Evolutionary conservation across 2,113 vertebrate species (phyloP), one percentile per base, ranked within the genome.

Genomic region (Eleginops maclovinus): DNA sequence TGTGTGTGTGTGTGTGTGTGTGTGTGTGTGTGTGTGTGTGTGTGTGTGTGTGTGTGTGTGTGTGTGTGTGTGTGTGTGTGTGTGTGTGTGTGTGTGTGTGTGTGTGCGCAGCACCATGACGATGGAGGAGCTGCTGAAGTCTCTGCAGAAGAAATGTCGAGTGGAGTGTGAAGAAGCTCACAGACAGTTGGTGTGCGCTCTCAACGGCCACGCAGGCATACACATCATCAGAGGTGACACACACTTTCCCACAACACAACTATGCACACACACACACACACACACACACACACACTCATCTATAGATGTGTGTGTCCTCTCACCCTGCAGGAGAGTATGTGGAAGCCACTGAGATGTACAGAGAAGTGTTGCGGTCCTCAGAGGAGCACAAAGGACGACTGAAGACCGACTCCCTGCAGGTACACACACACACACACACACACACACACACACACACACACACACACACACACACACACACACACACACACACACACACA

Each of bases 361-460:
- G 98, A 91, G 98, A 99, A 88, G 98, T 99, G 61, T 89, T 99
- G 41, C 94, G 96, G 40, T 99, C 98, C 8, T 99, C 98, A 62
- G 98, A 99, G 91, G 98, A 99, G 81, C 98, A 99, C 93, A 99
- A 99, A 95, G 96, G 92, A 82, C 93, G 95, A 64, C 95, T 99
- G 83, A 99, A 99, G 94, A 99, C 98, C 0, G 98, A 99, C 91
- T 99, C 98, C 11, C 92, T 99, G 70, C 98, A 99, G 94, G 98
- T 99, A 88, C 87, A 21, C 4, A 21, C 28, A 31, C 28, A 31
- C 28, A 31, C 4, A 31, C 28, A 31, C 28, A 31, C 28, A 31
- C 28, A 31, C 28, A 31, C 28, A 31, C 28, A 31, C 28, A 31
- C 28, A 31, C 28, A 31, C 28, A 31, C 28, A 31, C 28, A 31